Evolutionary conservation across 2,113 vertebrate species (phyloP).

Genomic region (Gorsachius goisagi): DNA sequence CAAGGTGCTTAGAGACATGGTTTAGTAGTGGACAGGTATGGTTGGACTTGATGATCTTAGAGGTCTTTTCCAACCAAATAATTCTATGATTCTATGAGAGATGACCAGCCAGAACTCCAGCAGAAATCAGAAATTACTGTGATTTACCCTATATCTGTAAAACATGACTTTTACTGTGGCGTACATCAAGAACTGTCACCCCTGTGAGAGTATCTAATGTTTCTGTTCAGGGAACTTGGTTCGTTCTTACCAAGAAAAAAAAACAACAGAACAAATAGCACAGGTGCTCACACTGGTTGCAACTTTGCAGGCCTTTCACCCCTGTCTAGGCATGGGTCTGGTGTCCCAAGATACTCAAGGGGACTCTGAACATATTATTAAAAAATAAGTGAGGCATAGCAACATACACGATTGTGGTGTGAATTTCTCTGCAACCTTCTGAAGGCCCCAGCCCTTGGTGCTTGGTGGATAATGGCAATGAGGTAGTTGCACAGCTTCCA

Average conservation of each 20-base stretch:
- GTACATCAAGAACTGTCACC: background rate
- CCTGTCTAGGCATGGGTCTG: background rate
- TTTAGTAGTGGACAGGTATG: no score
- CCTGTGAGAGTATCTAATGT: background rate
- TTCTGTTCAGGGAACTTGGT: background rate
- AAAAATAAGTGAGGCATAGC: background rate
- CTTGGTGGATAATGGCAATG: background rate
- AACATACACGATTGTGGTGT: accelerated
- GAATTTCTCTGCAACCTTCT: background rate
- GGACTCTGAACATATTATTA: background rate
- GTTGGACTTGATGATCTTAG: no score
- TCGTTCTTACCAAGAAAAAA: background rate
- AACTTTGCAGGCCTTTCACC: background rate
- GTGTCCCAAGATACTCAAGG: background rate
- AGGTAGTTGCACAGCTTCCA: background rate
- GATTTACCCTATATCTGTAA: background rate
- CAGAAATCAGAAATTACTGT: background rate
- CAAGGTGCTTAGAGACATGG: no score
- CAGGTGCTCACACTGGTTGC: background rate
- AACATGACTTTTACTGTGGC: background rate
- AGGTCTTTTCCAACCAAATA: no score
- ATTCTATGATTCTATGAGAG: no score
- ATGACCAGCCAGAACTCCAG: background rate
- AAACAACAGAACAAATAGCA: background rate
- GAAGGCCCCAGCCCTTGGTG: background rate